These are phyloP conservation scores for Pantherophis guttatus DNA, from an alignment of 2,113 vertebrate genomes.

Conservation along the genomic window DNA sequence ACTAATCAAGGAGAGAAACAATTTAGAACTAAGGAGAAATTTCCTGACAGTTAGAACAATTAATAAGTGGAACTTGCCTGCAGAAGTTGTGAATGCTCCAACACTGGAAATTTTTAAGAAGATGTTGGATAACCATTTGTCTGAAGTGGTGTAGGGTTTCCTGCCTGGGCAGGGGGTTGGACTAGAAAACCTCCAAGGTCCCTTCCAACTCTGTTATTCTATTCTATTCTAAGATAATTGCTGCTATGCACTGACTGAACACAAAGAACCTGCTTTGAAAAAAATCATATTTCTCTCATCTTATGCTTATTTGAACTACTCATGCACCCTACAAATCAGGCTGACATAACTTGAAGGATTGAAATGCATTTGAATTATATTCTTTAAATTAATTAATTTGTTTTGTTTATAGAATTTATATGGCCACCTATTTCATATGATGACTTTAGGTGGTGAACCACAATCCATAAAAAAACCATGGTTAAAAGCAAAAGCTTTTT, in stretches of 20 bases:
- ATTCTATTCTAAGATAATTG: not conserved
- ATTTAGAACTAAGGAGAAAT: too few species aligned
- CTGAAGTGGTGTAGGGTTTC: too few species aligned
- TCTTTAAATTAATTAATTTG: not conserved
- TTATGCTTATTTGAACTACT: not conserved
- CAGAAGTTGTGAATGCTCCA: too few species aligned
- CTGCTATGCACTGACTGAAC: not conserved
- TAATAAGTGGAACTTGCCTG: too few species aligned
- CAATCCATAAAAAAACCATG: not conserved
- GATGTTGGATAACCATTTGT: too few species aligned
- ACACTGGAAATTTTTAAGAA: too few species aligned
- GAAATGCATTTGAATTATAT: not conserved
- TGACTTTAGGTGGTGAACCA: not conserved
- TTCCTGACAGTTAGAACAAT: too few species aligned
- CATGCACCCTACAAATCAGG: not conserved
- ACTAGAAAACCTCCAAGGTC: too few species aligned
- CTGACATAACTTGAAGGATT: not conserved
- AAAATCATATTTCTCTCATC: not conserved
- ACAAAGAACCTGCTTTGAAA: not conserved
- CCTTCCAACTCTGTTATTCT: too few species aligned
- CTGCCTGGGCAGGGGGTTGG: too few species aligned
- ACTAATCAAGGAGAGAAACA: too few species aligned
- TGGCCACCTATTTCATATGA: not conserved
- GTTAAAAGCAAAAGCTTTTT: not conserved
- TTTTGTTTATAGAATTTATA: not conserved